phyloP scores from a whole-genome alignment of 2,113 vertebrate species.

The Pachyramphus minor region DNA sequence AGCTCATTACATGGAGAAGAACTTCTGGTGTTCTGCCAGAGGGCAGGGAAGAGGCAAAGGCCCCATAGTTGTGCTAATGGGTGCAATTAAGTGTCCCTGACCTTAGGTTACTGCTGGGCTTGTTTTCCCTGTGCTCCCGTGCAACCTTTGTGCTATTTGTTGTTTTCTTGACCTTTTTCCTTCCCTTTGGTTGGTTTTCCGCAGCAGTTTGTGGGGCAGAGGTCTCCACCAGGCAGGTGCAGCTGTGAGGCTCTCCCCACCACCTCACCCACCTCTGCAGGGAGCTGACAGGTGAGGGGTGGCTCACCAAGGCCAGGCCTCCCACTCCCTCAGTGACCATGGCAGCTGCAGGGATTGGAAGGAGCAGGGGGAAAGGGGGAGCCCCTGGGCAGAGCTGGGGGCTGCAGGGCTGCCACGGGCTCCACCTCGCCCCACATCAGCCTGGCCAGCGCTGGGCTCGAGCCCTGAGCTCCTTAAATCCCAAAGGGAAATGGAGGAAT shows the following conservation, averaged over 20 bases:
- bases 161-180: not conserved
- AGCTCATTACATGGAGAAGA: not conserved
- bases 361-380: not conserved
- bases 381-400: accelerated
- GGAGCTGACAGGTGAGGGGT: accelerated
- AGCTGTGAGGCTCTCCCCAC: not conserved
- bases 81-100: not conserved
- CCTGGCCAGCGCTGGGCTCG: not conserved
- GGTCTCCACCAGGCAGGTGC: not conserved
- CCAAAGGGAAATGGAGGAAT: not conserved
- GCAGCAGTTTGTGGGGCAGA: not conserved
- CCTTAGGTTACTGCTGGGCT: not conserved
- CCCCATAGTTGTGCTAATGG: not conserved
- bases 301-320: not conserved
- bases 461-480: not conserved
- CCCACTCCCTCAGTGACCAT: accelerated
- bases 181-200: not conserved
- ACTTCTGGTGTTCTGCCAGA: not conserved
- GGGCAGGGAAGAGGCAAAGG: not conserved
- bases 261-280: not conserved
- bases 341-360: not conserved
- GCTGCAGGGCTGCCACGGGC: not conserved
- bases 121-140: not conserved
- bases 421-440: not conserved
- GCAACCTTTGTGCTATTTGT: not conserved